A percentile compares a stretch with the other conserved stretches of the same genome.
Evolutionary conservation across 1,140 invertebrate species (phyloP).

Genomic region (Drosophila lacteicornis): DNA sequence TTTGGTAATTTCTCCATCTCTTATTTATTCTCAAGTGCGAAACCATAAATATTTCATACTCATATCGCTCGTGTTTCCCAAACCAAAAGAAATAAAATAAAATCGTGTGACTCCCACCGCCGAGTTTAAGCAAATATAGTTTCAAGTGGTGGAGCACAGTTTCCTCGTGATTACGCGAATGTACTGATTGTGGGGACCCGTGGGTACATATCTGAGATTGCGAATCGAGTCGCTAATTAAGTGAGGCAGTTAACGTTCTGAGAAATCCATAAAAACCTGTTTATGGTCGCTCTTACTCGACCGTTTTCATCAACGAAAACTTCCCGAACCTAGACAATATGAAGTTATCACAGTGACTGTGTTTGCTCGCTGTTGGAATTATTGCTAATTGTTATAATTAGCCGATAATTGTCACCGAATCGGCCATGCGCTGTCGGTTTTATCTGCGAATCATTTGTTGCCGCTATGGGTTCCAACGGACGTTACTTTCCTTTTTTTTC

Average conservation of each 20-base stretch:
- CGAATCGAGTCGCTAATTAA: constrained; percentile 40
- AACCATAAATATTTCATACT: too few relatives aligned
- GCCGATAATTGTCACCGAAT: constrained; percentile 27
- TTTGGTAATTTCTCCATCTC: too few relatives aligned
- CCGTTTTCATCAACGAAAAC: constrained; percentile 3
- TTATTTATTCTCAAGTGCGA: too few relatives aligned
- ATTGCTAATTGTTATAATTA: constrained; percentile 36
- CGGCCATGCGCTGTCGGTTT: constrained; percentile 1
- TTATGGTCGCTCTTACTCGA: constrained; percentile 16
- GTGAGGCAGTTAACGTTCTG: constrained; percentile 34
- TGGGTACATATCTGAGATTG: constrained; percentile 42
- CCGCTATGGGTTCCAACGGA: neutral
- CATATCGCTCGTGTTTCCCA: neutral
- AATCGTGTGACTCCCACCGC: neutral
- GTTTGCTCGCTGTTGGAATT: constrained; percentile 12
- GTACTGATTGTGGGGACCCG: constrained; percentile 1
- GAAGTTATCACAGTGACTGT: constrained; percentile 39
- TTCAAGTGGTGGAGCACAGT: constrained; percentile 23
- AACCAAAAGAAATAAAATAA: neutral
- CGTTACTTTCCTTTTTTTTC: neutral
- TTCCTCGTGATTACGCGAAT: constrained; percentile 20
- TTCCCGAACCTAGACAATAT: constrained; percentile 48
- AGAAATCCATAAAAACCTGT: constrained; percentile 36
- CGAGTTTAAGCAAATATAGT: constrained; percentile 34
- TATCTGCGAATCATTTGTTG: constrained; percentile 1